Base-by-base conservation (phyloP, 2,888 invertebrate species). In the Machimus atricapillus region DNA sequence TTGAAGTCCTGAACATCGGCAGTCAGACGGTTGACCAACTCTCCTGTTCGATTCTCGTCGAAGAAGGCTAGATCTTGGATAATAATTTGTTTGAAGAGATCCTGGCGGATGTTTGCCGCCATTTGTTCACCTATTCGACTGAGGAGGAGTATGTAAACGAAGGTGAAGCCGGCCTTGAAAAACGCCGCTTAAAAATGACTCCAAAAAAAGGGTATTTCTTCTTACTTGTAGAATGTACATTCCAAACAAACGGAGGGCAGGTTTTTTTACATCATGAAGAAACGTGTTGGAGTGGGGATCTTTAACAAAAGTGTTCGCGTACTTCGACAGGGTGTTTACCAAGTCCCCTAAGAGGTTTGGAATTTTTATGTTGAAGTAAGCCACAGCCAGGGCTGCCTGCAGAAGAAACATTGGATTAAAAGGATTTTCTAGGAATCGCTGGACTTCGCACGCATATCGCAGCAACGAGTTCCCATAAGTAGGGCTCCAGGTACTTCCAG, bases 1-100 rank as follows among this genome's bases (percentile, higher is more conserved):
- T 99, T 99, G 91, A 99, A 99, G 91, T 99, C 98, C 92, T 99
- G 98, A 9, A 99, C 96, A 93, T 99, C 99, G 77, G 96, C 95
- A 37, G 98, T 98, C 88, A 99, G 93, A 90, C 98, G 95, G 92
- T 97, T 98, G 9, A 98, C 95, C 76, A 99, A 94, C 92, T 98
- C 98, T 0, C 98, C 98, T 0, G 98, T 98, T 90, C 97, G 95
- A 91, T 97, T 96, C 89, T 94, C 94, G 92, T 99, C 98, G 92
- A 98, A 99, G 92, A 99, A 99, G 9, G 95, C 94, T 91, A 98
- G 95, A 90, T 99, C 97, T 92, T 98, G 98, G 88, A 94, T 94
- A 9, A 98, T 93, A 86, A 98, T 95, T 4, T 97, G 96, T 86
- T 94, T 93, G 93, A 98, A 98, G 34, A 98, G 93, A 89, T 96